Evolutionary conservation across 2,113 vertebrate genomes (phyloP).

Genomic region (Sialia sialis): DNA sequence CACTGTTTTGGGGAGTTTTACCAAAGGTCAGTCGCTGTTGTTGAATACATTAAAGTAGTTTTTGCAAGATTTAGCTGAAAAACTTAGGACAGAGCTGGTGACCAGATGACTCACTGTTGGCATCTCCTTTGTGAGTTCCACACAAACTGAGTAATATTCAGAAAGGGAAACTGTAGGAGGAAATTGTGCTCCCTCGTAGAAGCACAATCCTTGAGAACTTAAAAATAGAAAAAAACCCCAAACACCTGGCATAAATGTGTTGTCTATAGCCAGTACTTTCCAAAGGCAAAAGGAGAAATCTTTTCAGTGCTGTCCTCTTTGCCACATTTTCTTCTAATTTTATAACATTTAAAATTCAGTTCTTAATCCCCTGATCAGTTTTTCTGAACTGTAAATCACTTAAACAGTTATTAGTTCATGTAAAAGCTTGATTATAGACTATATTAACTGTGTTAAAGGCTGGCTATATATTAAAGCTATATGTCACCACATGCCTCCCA

Average conservation of each 20-base stretch:
- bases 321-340: not conserved
- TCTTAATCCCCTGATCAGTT: not conserved
- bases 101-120: slow-evolving; percentile 48
- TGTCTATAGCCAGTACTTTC: not conserved
- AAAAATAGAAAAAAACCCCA: not conserved
- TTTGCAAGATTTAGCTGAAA: not conserved
- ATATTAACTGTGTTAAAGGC: not conserved
- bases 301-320: not conserved
- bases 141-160: slow-evolving; percentile 35
- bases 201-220: not conserved
- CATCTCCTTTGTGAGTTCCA: not conserved
- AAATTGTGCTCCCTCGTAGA: not conserved
- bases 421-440: slow-evolving; percentile 1
- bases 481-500: not conserved
- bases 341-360: not conserved
- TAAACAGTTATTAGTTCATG: slow-evolving; percentile 15
- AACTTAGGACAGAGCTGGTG: not conserved
- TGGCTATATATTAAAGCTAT: slow-evolving; percentile 32
- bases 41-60: not conserved
- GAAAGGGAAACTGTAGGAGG: slow-evolving; percentile 25
- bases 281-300: not conserved
- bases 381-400: slow-evolving; percentile 28
- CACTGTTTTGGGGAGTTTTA: not conserved
- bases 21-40: not conserved
- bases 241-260: not conserved